A percentile compares a stretch with the other conserved stretches of the same genome.
These are phyloP conservation scores for Drosophila murphyi DNA, from an alignment of 1,140 invertebrate genomes.

Conservation along the genomic window DNA sequence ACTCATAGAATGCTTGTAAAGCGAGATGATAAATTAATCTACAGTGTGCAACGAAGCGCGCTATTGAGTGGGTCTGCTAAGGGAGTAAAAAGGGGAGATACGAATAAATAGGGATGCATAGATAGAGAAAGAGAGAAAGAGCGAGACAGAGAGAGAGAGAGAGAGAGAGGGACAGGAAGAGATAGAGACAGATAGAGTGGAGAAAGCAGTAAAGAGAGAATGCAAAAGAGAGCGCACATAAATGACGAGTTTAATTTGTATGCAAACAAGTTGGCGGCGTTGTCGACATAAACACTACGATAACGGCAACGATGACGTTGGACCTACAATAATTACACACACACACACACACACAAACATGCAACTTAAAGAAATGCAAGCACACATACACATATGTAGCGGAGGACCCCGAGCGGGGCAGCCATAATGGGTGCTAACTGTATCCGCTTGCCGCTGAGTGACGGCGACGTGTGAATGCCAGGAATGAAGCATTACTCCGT, in stretches of 20 bases:
- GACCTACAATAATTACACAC: constrained; percentile 75
- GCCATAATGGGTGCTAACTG: constrained; percentile 72
- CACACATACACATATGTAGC: constrained; percentile 16
- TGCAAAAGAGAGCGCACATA: constrained; percentile 58
- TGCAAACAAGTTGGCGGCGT: constrained; percentile 81
- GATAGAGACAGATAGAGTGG: background rate
- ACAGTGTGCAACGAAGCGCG: constrained; percentile 76
- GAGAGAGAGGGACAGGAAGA: background rate
- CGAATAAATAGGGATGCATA: background rate
- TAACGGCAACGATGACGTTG: constrained; percentile 60
- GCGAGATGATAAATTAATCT: constrained; percentile 83
- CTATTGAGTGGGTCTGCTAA: constrained; percentile 70
- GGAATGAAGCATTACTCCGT: constrained; percentile 62
- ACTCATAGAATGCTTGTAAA: constrained; percentile 82
- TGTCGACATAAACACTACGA: constrained; percentile 71
- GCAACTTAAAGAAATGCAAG: constrained; percentile 41
- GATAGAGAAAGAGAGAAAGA: constrained; percentile 1
- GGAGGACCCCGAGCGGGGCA: constrained; percentile 19
- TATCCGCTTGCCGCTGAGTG: constrained; percentile 74
- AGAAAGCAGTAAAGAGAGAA: no score
- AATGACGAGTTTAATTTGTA: constrained; percentile 83
- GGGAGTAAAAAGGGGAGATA: constrained; percentile 23
- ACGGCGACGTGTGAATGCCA: constrained; percentile 71
- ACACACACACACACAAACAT: constrained; percentile 24
- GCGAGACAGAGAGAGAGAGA: background rate